Base-by-base conservation (phyloP, 2,888 invertebrate species). In the Amiota mariae region DNA sequence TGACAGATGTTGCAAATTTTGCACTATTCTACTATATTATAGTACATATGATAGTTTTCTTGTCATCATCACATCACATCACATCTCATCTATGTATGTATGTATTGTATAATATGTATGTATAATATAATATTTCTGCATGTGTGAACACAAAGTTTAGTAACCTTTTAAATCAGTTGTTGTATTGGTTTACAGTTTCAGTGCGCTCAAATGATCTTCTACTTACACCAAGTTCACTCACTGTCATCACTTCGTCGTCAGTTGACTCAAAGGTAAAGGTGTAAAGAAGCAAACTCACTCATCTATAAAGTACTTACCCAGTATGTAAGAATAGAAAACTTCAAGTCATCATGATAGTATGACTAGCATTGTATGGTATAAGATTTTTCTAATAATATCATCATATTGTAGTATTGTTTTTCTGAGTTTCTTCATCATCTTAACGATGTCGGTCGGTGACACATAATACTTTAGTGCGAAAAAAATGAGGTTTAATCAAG, bases 381-480 rank as follows among this genome's bases (percentile, higher is more conserved):
- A 24, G 59, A n/a, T 18, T 59, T 63, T 46, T 63, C 63, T 63
- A 54, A 54, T 54, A 15, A 36, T 36, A 36, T 36, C 36, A 36
- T 36, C 36, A 36, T 36, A 24, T 2, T 36, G 36, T 36, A 63
- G 1, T 6, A n/a, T 63, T n/a, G 12, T 46, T 36, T n/a, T 8
- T 63, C 15, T 24, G 15, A n/a, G 9, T 46, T 24, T 36, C 46
- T 63, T 18, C 59, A 24, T 20, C n/a, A 11, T 63, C n/a, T 13
- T 15, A 54, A 63, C n/a, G 46, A 63, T 46, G 63, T 63, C 63
- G 63, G 46, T 46, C 63, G 63, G 46, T 46, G 63, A 63, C 63
- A 63, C 8, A 46, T 63, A 63, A 63, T 63, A 59, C 18, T 63
- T 46, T 36, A 46, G 24, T 24, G 46, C 46, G n/a, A 13, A 36